These are phyloP conservation scores for Aegotheles bennettii DNA, from an alignment of 2,113 vertebrate genomes.

Conservation along the genomic window DNA sequence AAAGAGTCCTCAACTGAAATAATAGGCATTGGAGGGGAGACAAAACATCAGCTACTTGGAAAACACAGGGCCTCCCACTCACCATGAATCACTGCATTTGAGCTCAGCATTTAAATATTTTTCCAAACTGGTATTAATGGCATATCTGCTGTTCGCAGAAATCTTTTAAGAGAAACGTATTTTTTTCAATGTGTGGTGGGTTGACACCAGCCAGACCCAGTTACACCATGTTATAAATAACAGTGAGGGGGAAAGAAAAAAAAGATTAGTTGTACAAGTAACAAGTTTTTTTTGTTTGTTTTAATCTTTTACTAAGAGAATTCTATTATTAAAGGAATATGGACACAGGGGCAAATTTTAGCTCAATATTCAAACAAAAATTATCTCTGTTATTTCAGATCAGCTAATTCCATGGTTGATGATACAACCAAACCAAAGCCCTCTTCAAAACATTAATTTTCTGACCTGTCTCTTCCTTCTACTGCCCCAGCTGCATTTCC, in stretches of 20 bases:
- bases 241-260: neutral
- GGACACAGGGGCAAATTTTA: neutral
- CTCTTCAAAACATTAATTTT: neutral
- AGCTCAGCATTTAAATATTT: neutral
- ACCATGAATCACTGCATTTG: neutral
- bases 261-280: neutral
- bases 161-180: neutral
- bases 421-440: neutral
- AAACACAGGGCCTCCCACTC: constrained; percentile 24
- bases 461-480: neutral
- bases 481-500: neutral
- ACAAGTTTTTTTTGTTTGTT: neutral
- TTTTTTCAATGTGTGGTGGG: neutral
- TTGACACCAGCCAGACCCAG: neutral
- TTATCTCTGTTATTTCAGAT: neutral
- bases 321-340: neutral
- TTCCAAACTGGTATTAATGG: neutral
- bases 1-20: neutral
- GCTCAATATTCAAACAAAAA: neutral
- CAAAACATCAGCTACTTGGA: constrained; percentile 11
- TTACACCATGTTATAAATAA: neutral
- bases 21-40: neutral
- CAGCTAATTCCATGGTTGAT: neutral
- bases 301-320: neutral
- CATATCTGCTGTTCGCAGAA: neutral